phyloP scores from a whole-genome alignment of 2,113 vertebrate species.

The Onychostruthus taczanowskii region DNA sequence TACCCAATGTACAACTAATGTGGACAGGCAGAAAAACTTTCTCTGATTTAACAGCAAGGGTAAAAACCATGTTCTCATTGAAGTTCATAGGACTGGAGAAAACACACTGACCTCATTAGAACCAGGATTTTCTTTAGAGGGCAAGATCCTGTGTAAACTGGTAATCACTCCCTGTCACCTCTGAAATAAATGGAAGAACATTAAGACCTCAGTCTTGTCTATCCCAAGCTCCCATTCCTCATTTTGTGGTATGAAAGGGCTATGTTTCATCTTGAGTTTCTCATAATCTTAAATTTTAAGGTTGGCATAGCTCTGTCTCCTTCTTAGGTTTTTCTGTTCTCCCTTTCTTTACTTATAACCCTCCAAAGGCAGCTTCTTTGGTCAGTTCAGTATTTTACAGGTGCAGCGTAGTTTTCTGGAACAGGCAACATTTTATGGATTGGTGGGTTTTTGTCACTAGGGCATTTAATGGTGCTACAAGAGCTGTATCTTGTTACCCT shows the following conservation, averaged over 20 bases:
- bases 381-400: neutral
- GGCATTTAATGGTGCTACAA: neutral
- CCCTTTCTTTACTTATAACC: neutral
- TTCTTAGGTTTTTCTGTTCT: neutral
- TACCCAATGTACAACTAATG: neutral
- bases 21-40: neutral
- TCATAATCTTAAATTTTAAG: neutral
- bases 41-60: neutral
- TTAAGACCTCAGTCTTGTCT: neutral
- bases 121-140: neutral
- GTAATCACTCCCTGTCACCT: neutral
- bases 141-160: neutral
- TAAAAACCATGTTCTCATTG: neutral
- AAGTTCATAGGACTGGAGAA: neutral
- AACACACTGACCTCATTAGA: conserved; percentile 10
- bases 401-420: neutral
- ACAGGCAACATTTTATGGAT: neutral
- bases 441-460: neutral
- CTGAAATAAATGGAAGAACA: conserved; percentile 1
- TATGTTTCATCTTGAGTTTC: neutral
- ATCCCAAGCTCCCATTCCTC: neutral
- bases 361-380: neutral
- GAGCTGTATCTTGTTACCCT: neutral
- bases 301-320: neutral
- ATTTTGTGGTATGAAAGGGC: neutral